Evolutionary conservation across 2,797 vertebrate species (phyloP).

Genomic region (Tarsius wallacei): DNA sequence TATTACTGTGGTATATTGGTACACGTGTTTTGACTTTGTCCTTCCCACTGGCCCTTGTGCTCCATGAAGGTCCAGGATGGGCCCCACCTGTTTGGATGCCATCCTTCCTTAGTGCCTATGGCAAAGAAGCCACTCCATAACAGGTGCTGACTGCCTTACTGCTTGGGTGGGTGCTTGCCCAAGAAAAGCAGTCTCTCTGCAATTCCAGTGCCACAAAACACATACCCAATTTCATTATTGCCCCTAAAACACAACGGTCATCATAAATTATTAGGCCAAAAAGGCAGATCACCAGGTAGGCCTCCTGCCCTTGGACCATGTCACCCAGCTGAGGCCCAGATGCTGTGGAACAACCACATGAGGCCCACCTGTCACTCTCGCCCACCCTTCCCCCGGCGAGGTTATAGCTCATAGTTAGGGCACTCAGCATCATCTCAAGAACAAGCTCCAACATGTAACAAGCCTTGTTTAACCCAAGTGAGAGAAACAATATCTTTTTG

Average conservation of each 20-base stretch:
- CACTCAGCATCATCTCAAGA: not conserved
- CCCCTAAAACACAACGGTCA: not conserved
- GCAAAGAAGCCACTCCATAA: not conserved
- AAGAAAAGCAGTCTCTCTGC: not conserved
- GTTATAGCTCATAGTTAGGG: not conserved
- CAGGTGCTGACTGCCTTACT: rapidly evolving
- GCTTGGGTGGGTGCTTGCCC: not conserved
- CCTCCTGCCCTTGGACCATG: rapidly evolving
- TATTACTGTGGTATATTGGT: not conserved
- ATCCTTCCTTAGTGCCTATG: no score
- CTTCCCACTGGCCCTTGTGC: not conserved
- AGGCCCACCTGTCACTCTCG: rapidly evolving
- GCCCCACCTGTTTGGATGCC: not conserved
- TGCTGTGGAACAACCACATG: not conserved
- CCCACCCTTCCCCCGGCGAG: not conserved
- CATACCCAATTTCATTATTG: not conserved
- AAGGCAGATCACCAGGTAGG: not conserved
- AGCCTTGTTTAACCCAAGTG: not conserved
- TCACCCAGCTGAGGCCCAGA: not conserved
- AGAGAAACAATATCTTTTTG: not conserved
- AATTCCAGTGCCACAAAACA: not conserved
- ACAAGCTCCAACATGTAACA: not conserved
- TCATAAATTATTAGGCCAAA: not conserved
- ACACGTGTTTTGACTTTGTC: not conserved
- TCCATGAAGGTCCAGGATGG: not conserved